phyloP scores from a whole-genome alignment of 1,140 invertebrate genomes.

The Calycopis cecrops region DNA sequence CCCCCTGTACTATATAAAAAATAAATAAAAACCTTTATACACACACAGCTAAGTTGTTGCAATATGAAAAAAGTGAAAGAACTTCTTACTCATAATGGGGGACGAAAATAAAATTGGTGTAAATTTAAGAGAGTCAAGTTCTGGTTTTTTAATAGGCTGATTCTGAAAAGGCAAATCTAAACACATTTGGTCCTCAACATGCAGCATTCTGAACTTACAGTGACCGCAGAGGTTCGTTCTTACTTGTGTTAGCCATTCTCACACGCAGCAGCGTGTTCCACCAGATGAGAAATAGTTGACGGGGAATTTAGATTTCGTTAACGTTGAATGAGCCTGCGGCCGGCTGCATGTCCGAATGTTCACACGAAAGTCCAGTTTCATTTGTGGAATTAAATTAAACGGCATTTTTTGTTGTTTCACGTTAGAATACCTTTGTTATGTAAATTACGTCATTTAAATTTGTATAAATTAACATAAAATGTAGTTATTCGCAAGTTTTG shows the following conservation, averaged over 20 bases:
- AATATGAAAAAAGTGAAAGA: too few relatives aligned
- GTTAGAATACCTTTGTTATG: conserved; percentile 3
- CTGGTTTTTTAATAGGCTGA: too few relatives aligned
- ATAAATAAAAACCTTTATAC: too few relatives aligned
- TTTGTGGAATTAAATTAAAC: conserved; percentile 8
- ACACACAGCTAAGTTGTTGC: too few relatives aligned
- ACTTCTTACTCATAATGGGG: too few relatives aligned
- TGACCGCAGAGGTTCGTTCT: background rate
- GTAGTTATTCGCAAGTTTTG: too few relatives aligned
- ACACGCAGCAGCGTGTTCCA: background rate
- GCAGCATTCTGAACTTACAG: background rate
- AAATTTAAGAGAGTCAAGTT: too few relatives aligned
- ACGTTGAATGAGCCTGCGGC: background rate
- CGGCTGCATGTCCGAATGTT: background rate
- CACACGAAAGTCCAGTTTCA: conserved; percentile 4
- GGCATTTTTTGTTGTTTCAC: conserved; percentile 4
- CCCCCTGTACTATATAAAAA: too few relatives aligned
- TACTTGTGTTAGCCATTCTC: too few relatives aligned
- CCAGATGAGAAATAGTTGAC: conserved; percentile 7
- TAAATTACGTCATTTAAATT: background rate
- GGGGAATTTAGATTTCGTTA: background rate
- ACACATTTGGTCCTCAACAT: too few relatives aligned
- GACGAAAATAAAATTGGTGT: too few relatives aligned
- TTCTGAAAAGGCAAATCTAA: too few relatives aligned
- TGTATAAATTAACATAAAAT: background rate